Evolutionary conservation across 2,113 vertebrate genomes (phyloP).

Genomic region (Mobula birostris): DNA sequence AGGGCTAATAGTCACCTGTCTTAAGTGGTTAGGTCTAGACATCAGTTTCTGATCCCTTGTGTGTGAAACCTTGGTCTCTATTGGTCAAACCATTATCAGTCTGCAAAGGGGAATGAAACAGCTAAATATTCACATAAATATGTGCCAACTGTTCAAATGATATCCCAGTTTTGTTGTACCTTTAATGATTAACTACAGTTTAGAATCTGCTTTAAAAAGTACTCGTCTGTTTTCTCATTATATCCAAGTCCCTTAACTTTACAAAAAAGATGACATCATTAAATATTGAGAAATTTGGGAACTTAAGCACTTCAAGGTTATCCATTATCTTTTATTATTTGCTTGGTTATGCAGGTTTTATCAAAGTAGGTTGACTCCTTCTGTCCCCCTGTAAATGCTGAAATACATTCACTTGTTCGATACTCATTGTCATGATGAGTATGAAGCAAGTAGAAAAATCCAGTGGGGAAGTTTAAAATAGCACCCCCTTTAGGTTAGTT

Average conservation of each 20-base stretch:
- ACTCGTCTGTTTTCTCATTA: background rate
- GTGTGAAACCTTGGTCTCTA: constrained; percentile 13
- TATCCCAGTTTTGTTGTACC: background rate
- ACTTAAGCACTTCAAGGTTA: background rate
- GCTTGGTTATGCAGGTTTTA: background rate
- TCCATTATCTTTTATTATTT: background rate
- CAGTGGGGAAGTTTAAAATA: background rate
- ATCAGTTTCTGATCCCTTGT: constrained; percentile 32
- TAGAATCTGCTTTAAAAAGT: background rate
- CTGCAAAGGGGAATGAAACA: constrained; percentile 1
- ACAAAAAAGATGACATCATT: background rate
- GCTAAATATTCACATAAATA: background rate
- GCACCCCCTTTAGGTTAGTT: constrained; percentile 19
- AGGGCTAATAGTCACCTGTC: constrained; percentile 37
- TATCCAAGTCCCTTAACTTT: background rate
- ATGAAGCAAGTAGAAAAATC: background rate
- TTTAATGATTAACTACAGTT: background rate
- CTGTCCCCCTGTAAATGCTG: background rate
- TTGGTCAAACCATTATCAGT: background rate
- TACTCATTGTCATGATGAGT: background rate
- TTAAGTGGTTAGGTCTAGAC: constrained; percentile 36
- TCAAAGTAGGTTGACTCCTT: background rate
- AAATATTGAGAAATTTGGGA: background rate
- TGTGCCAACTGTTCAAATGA: background rate
- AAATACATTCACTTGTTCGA: background rate